These are phyloP conservation scores for Acanthurus leucopareius DNA, from an alignment of 2,797 vertebrate genomes.

Conservation along the genomic window DNA sequence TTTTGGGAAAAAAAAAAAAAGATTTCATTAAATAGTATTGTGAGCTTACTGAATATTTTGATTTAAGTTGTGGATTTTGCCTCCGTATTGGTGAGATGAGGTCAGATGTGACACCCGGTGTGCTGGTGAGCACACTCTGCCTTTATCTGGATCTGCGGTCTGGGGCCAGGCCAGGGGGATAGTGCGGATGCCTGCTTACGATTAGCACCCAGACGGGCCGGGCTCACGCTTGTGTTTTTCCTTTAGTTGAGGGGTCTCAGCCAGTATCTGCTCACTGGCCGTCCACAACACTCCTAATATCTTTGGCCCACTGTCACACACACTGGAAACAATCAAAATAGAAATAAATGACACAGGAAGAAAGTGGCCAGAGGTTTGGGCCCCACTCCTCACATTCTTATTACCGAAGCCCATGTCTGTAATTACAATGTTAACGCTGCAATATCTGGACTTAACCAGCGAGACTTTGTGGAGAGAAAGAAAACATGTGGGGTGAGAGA, in stretches of 20 bases:
- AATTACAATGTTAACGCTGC: slow-evolving; percentile 80
- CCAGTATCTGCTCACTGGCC: slow-evolving; percentile 78
- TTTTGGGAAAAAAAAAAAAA: neutral
- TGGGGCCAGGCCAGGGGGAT: slow-evolving; percentile 43
- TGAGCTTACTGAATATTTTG: neutral
- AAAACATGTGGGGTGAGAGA: slow-evolving; percentile 40
- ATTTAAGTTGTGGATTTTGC: slow-evolving; percentile 9
- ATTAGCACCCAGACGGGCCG: slow-evolving; percentile 69
- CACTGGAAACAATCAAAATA: slow-evolving; percentile 84
- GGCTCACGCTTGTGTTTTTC: slow-evolving; percentile 76
- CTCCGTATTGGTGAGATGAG: neutral
- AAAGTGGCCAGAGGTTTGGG: slow-evolving; percentile 78
- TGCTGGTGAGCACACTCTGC: slow-evolving; percentile 18
- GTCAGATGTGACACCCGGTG: slow-evolving; percentile 43
- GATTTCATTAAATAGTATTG: neutral
- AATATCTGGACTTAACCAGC: slow-evolving; percentile 57
- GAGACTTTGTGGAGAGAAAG: slow-evolving; percentile 46
- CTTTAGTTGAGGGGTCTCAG: slow-evolving; percentile 64
- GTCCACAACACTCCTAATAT: slow-evolving; percentile 71
- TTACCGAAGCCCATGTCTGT: slow-evolving; percentile 74
- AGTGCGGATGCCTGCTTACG: slow-evolving; percentile 49
- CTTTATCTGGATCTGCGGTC: slow-evolving; percentile 50
- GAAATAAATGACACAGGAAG: slow-evolving; percentile 79
- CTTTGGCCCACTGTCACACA: slow-evolving; percentile 75
- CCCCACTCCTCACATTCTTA: slow-evolving; percentile 62